Base-by-base conservation (phyloP, 2,113 vertebrate species). In the Lampris megalopsis region DNA sequence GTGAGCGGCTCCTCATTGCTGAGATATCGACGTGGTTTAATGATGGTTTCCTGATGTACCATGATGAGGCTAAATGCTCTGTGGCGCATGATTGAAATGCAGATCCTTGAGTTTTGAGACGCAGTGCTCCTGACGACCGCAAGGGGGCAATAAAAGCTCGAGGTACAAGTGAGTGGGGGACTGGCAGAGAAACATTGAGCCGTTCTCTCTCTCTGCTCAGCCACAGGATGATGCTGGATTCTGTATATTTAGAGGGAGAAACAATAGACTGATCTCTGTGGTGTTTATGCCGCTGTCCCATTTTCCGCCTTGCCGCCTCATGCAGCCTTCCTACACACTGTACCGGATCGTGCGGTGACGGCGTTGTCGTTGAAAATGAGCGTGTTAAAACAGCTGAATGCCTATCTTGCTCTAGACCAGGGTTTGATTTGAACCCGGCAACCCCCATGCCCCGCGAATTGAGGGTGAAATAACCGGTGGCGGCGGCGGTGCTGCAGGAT, bases 141-240 rank as follows among this genome's bases (percentile, higher is more conserved):
- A 88, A 92, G 94, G 86, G 91, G 94, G 94, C 94, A 92, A 86
- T 88, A 53, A 53, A 87, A 87, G 88, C 88, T 88, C 73, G 76
- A 71, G 68, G 72, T 86, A 85, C 13, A 52, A 54, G 35, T 38
- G 13, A 35, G 10, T 10, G 2, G 24, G 24, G 24, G 24, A 24
- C 24, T 24, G 24, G 24, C 24, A 24, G 24, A 24, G 24, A 24
- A 24, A 24, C 24, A 24, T 24, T 24, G 24, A 24, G 24, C 72
- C 54, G 59, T 70, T 75, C 60, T 49, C 11, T n/a, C 9, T 71
- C 59, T 81, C 63, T 60, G 24, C 54, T 79, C 74, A 73, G 63
- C 76, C 67, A 81, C 79, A 80, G 80, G 63, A 81, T 76, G 85
- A 81, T 76, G 85, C 81, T 71, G 72, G 71, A 81, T 85, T 63